Evolutionary conservation across 2,113 vertebrate genomes (phyloP).

Genomic region (Craseonycteris thonglongyai): DNA sequence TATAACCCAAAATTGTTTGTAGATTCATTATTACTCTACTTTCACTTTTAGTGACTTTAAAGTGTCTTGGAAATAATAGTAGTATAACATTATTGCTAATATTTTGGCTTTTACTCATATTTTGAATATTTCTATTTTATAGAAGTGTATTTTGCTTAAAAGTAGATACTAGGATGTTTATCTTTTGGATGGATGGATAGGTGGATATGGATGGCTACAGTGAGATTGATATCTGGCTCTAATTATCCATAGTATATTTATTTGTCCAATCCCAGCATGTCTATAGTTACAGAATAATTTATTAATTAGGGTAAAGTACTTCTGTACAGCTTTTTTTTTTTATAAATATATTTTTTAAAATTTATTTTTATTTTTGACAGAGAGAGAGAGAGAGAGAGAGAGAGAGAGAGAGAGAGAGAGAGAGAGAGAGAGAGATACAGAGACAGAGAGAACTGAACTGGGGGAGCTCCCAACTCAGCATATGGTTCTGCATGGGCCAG

Average conservation of each 20-base stretch:
- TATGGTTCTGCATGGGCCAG: no score
- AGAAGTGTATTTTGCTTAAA: background rate
- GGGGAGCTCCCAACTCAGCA: no score
- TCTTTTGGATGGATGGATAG: background rate
- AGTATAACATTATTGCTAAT: background rate
- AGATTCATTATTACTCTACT: background rate
- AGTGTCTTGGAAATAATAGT: background rate
- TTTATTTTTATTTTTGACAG: no score
- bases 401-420: no score
- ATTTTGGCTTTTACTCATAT: background rate
- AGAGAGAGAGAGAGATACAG: no score
- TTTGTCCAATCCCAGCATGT: background rate
- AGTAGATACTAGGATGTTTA: background rate
- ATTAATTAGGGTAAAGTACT: background rate
- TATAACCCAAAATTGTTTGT: background rate
- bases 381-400: no score
- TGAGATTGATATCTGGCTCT: background rate
- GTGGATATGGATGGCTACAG: background rate
- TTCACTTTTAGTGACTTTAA: background rate
- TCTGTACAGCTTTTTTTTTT: background rate
- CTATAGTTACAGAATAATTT: background rate
- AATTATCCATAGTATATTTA: background rate
- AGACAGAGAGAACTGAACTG: no score
- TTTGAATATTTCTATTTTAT: background rate
- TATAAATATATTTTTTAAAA: no score